Base-by-base conservation (phyloP, 2,113 vertebrate species). In the Phalacrocorax brasilianus region DNA sequence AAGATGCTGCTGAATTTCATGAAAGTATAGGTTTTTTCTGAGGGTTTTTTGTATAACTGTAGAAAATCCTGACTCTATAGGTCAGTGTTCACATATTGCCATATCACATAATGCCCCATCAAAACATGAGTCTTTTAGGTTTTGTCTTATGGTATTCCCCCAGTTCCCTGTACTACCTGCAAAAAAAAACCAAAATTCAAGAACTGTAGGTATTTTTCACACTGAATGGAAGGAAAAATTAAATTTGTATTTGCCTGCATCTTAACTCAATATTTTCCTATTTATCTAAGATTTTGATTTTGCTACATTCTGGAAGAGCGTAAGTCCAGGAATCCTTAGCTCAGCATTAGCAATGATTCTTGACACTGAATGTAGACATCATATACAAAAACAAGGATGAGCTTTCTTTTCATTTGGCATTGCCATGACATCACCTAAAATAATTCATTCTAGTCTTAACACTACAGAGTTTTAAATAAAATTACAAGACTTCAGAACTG, bases 271-370 rank as follows among this genome's bases (percentile, higher is more conserved):
- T 32, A 44, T 66, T 79, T 86, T 58, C 59, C 47, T 77, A 12
- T 5, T 53, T 86, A 73, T 40, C 33, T 49, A 55, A 30, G 16
- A 5, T 58, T 88, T 70, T 61, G 33, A 49, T 89, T 89, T 94
- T 89, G 58, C 18, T 61, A 8, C 8, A 7, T 35, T 66, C n/a
- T 82, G 6, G 15, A 75, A 72, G 8, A 9, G 2, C 0, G 0
- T 24, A 35, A 77, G 16, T 73, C 12, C 23, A 74, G 35, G 14
- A 91, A 87, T 62, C 5, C 5, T 62, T 77, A 84, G 67, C 19
- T 61, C 1, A 0, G 17, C 14, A 71, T 38, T 61, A 86, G 26
- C 11, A 61, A 4, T 52, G 44, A 47, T 59, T 76, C 33, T 47
- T 88, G 14, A 49, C 50, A 91, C 21, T 89, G 38, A 77, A 70